Evolutionary conservation across 1,140 invertebrate genomes (phyloP), one percentile per base, ranked within the genome.

Genomic region (Apis florea): DNA sequence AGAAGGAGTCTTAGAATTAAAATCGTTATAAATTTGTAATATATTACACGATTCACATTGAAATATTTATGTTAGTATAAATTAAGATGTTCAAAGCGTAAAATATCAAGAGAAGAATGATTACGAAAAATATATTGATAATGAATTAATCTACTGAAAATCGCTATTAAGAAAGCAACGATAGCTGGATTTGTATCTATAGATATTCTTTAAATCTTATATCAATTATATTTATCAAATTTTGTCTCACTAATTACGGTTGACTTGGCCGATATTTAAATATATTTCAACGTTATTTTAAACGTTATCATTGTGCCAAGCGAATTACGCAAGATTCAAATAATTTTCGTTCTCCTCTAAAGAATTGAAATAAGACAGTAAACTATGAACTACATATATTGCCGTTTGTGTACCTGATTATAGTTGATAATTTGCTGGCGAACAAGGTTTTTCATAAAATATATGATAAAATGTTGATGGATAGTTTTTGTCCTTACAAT

Each of bases 391-490:
- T 59, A 26, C 1, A 24, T 40, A 21, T 68, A 59, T 78, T 86
- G 74, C 58, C 24, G 67, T 63, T 79, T 66, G 67, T 72, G 84
- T 86, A 86, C 84, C 84, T 86, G 85, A 86, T 77, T 56, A 79
- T 75, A 70, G 19, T 75, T 70, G 72, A 81, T 76, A 26, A 80
- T 77, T 85, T 67, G 49, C 56, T 51, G 64, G n/a, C 26, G 59
- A 70, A 47, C 10, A 61, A 61, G 68, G 40, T 47, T 56, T 54
- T 54, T 40, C 31, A 40, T 40, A 40, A 40, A 40, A 40, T 40
- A 40, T 53, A 2, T 24, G 17, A 59, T 40, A 17, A 26, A 71
- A 51, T 17, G 9, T 26, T n/a, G n/a, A 78, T 19, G 12, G 21
- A 76, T 53, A 63, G 26, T 31, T 12, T n/a, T 26, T 56, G 19